A percentile compares a stretch with the other conserved stretches of the same genome.
phyloP scores from a whole-genome alignment of 2,888 invertebrate genomes.

The Drosophila macrospina region DNA sequence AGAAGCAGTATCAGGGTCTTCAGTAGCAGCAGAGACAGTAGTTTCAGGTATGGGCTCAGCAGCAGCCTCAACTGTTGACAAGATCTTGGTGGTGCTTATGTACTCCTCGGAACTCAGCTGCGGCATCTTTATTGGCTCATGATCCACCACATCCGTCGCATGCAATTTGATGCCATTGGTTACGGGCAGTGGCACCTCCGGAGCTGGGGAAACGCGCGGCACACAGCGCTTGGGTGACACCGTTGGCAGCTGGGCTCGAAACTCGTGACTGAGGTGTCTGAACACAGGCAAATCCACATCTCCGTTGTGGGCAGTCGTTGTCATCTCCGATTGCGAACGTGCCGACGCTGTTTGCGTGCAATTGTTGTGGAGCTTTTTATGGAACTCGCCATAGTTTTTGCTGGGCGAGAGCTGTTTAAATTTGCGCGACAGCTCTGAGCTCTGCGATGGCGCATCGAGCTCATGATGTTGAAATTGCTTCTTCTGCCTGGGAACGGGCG shows the following conservation, averaged over 20 bases:
- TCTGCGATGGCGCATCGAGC: slow-evolving; percentile 49
- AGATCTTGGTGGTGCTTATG: slow-evolving; percentile 36
- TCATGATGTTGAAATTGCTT: slow-evolving; percentile 17
- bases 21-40: neutral
- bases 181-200: slow-evolving; percentile 32
- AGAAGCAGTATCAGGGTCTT: neutral
- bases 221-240: slow-evolving; percentile 87
- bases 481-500: slow-evolving; percentile 26
- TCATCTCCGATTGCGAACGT: slow-evolving; percentile 29
- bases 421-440: slow-evolving; percentile 84
- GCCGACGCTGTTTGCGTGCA: slow-evolving; percentile 17
- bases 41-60: too few relatives aligned
- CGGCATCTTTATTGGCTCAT: slow-evolving; percentile 28
- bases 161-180: slow-evolving; percentile 23
- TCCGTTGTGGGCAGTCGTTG: slow-evolving; percentile 34
- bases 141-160: slow-evolving; percentile 73
- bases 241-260: slow-evolving; percentile 91
- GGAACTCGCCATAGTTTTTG: slow-evolving; percentile 80
- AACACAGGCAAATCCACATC: slow-evolving; percentile 89
- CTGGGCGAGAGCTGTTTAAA: slow-evolving; percentile 82
- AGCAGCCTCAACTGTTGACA: neutral
- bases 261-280: slow-evolving; percentile 93
- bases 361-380: slow-evolving; percentile 71
- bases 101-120: slow-evolving; percentile 44
- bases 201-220: slow-evolving; percentile 45